Evolutionary conservation across 35 echinoderm and acorn worm species (phyloP).

Genomic region (Apostichopus californicus): DNA sequence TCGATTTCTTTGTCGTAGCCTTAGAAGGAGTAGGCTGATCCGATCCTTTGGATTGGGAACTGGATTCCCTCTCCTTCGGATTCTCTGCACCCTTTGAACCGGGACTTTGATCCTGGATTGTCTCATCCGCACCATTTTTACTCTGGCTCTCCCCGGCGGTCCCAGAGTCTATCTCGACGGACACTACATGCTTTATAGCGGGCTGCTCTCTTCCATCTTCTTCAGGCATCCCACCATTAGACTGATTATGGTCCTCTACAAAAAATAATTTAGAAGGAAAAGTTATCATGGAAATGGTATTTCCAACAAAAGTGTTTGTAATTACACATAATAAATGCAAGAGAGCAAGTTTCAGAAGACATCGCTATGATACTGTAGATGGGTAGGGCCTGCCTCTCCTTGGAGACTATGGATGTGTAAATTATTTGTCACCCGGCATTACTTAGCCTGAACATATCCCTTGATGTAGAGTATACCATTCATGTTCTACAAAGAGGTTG

Average conservation of each 20-base stretch:
- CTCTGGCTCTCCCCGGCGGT: neutral
- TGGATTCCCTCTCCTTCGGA: neutral
- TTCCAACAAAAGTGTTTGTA: too few relatives aligned
- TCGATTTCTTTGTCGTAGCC: slow-evolving; percentile 65
- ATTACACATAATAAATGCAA: too few relatives aligned
- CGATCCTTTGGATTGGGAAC: slow-evolving; percentile 29
- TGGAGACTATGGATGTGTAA: too few relatives aligned
- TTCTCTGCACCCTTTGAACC: neutral
- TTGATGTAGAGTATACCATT: too few relatives aligned
- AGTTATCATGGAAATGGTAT: too few relatives aligned
- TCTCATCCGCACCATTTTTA: neutral
- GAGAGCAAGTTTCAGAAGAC: too few relatives aligned
- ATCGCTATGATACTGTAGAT: too few relatives aligned
- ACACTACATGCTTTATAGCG: neutral
- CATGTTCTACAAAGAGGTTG: too few relatives aligned
- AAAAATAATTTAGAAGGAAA: slow-evolving; percentile 64
- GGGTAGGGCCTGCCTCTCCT: too few relatives aligned
- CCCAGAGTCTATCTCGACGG: neutral
- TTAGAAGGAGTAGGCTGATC: neutral
- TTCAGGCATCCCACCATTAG: neutral
- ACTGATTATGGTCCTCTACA: slow-evolving; percentile 1
- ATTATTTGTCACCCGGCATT: too few relatives aligned
- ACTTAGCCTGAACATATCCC: too few relatives aligned
- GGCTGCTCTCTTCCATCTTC: neutral
- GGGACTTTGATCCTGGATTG: neutral